A percentile compares a stretch with the other conserved stretches of the same genome.
Conservation (phyloP, 2,888 invertebrate species). For the Rhagonycha fulva region DNA sequence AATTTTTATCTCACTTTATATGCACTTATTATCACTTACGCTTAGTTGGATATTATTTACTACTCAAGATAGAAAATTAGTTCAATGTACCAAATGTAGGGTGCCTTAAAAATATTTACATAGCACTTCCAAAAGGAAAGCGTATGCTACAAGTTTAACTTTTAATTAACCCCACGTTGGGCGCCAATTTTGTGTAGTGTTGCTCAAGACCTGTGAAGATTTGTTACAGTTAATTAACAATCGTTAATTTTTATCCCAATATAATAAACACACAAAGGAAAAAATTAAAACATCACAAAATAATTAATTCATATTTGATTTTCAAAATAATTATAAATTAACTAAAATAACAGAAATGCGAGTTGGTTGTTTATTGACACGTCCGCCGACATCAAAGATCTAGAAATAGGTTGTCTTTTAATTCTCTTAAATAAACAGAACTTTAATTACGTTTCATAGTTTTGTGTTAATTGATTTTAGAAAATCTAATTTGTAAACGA, state of each 20-base stretch:
- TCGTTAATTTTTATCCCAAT: neutral
- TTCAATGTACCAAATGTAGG: neutral
- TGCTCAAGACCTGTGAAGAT: neutral
- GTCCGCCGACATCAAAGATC: neutral
- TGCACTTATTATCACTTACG: neutral
- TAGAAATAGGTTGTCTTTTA: neutral
- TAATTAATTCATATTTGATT: neutral
- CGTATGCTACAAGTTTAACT: neutral
- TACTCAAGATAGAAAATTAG: neutral
- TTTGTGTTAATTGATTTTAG: neutral
- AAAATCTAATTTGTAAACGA: neutral
- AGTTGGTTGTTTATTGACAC: neutral
- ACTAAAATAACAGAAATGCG: neutral
- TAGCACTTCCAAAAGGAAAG: neutral
- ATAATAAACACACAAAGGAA: no score
- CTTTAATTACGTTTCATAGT: neutral
- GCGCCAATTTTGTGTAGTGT: neutral
- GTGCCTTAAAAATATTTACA: neutral
- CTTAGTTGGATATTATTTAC: neutral
- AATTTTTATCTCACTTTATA: conserved; percentile 5
- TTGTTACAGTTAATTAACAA: neutral
- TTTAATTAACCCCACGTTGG: neutral
- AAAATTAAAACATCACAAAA: no score
- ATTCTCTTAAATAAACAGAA: neutral
- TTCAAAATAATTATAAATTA: neutral